Base-by-base conservation (phyloP, 2,113 vertebrate genomes). In the Oryzias woworae region DNA sequence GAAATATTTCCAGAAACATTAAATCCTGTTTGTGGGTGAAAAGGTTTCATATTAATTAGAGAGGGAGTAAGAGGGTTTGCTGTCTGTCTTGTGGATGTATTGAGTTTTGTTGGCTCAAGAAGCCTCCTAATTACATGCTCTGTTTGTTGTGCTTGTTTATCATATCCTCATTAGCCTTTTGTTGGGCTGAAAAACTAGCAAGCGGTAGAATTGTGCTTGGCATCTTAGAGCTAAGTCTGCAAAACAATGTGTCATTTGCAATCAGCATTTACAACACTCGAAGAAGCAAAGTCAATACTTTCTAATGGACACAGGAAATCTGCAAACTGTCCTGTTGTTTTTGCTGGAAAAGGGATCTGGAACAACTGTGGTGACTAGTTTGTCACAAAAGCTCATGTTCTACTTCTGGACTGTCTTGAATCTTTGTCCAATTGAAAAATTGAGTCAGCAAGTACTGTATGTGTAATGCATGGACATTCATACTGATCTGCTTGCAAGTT, bases 91-190 rank as follows among this genome's bases (percentile, higher is more conserved):
- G 46, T 60, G 59, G 41, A 63, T 69, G 31, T 58, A 54, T 77
- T 47, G 45, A 61, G 69, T 73, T 83, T 65, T 58, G 44, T 59
- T 60, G 75, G 77, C 82, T 87, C 79, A 80, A 74, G 62, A 28
- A 49, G 69, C 81, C 66, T 82, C 71, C 78, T 84, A 83, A 87
- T 87, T 83, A 87, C 77, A 85, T 78, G 80, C 69, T 87, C 75
- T 61, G 80, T 79, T 88, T 82, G 84, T 78, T 73, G 55, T 62
- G 71, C 71, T 71, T 81, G 72, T 83, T 78, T 66, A 65, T 76
- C 71, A 68, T 70, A 62, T 54, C 61, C 69, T 78, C 78, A 78
- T 83, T 83, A 76, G 63, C 45, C 49, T 43, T 62, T 62, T 74
- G 62, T 78, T 78, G 66, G 53, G 62, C 16, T 64, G 61, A 62